Evolutionary conservation across 2,888 invertebrate species (phyloP).

Genomic region (Brachyptera putata): DNA sequence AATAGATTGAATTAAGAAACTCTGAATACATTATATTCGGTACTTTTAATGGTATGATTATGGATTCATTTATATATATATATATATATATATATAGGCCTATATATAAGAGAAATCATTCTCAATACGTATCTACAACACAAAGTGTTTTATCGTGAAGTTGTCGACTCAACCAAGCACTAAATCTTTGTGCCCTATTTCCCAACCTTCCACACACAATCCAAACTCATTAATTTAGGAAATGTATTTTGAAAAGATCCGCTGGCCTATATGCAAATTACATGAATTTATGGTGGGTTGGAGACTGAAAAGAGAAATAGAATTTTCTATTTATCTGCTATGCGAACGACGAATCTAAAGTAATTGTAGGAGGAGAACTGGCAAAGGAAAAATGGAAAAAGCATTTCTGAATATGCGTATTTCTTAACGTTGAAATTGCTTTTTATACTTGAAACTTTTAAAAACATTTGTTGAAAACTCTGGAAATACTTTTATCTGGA

Average conservation of each 20-base stretch:
- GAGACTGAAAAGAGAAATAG: constrained; percentile 4
- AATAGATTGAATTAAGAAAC: no score
- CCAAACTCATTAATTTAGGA: constrained; percentile 8
- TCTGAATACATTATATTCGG: no score
- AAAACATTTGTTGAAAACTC: no score
- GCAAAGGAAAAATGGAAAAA: neutral
- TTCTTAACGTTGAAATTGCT: no score
- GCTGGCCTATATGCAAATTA: constrained; percentile 8
- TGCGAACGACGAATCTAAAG: constrained; percentile 9
- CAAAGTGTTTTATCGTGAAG: no score
- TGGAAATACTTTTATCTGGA: no score
- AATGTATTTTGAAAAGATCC: constrained; percentile 1
- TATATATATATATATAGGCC: no score
- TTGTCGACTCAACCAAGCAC: neutral
- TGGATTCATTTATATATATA: no score
- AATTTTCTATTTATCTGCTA: neutral
- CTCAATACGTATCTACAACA: no score
- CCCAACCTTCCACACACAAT: constrained; percentile 2
- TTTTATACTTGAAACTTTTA: no score
- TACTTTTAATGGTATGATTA: no score
- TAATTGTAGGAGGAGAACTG: constrained; percentile 7
- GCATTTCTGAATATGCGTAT: neutral
- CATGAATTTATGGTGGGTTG: constrained; percentile 11
- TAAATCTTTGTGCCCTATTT: neutral
- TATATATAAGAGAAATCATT: no score